Percentiles rank a stretch among this genome's conserved stretches.
Conservation (phyloP, 2,888 invertebrate genomes). For the Biston stratarius region DNA sequence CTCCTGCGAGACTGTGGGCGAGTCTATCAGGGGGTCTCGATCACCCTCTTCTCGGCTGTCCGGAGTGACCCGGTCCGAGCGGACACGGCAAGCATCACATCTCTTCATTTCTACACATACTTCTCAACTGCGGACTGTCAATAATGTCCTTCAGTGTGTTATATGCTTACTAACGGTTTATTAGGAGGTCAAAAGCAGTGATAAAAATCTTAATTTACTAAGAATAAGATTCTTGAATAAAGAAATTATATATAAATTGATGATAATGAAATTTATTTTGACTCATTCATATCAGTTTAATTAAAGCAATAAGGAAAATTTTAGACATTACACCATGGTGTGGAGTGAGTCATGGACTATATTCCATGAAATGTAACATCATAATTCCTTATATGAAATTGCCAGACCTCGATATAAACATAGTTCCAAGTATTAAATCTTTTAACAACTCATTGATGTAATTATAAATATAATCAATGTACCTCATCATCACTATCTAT, state of each 20-base stretch:
- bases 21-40: conserved; percentile 74
- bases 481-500: conserved; percentile 74
- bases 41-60: conserved; percentile 65
- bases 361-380: not conserved
- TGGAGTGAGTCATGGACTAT: conserved; percentile 1
- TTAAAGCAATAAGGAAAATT: not conserved
- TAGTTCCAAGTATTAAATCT: conserved; percentile 21
- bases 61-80: conserved; percentile 66
- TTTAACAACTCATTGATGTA: conserved; percentile 19
- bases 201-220: not conserved
- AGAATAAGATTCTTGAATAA: not conserved
- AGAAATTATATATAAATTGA: not conserved
- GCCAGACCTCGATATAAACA: not conserved
- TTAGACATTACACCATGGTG: not conserved
- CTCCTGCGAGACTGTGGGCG: conserved; percentile 71
- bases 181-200: too few relatives aligned
- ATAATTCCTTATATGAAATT: not conserved
- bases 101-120: conserved; percentile 84
- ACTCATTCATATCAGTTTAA: not conserved
- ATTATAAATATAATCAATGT: conserved; percentile 37
- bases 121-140: conserved; percentile 78
- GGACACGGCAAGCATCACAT: conserved; percentile 74
- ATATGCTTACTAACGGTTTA: not conserved
- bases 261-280: not conserved
- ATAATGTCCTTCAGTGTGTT: conserved; percentile 65